Evolutionary conservation across 1,140 invertebrate species (phyloP), one percentile per base, ranked within the genome.

Genomic region (Holcopasites calliopsidis): DNA sequence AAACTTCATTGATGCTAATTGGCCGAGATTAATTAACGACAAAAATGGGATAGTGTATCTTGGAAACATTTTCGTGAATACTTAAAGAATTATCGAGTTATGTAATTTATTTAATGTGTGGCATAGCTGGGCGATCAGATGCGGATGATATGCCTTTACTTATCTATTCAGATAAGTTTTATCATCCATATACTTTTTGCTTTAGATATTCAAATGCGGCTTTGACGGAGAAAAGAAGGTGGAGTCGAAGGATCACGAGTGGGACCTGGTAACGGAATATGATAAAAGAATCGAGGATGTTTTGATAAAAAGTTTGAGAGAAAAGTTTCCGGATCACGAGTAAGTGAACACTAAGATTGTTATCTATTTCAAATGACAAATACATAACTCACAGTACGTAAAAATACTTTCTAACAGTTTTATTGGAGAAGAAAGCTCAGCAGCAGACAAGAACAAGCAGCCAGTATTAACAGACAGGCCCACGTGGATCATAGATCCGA

Each of bases 401-500:
- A 76, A 73, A 26, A 28, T 28, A 6, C 42, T 7, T 62, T 21
- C 0, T 28, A 31, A 69, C 70, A 97, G 96, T 85, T 97, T 97
- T 85, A 97, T 98, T 71, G 96, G 95, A 1, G 97, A 98, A 89
- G 97, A 98, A 89, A 93, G 94, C 18, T 91, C 91, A 7, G 92
- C 93, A 1, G 90, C 0, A 93, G 92, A 6, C 88, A 93, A 47
- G 92, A 93, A 0, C 54, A 87, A 79, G 91, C 92, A 23, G n/a
- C n/a, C n/a, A n/a, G 91, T 93, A 40, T 91, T 97, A 40, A 97
- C 96, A 1, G 93, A 97, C 86, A 93, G 93, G 16, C 96, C 97
- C n/a, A 98, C 97, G 1, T 98, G 97, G 97, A 96, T 98, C 52
- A 96, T 98, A 75, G 97, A 96, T 91, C 95, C 95, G 2, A 95